phyloP scores from a whole-genome alignment of 2,888 invertebrate species.

The Epinotia ramella region DNA sequence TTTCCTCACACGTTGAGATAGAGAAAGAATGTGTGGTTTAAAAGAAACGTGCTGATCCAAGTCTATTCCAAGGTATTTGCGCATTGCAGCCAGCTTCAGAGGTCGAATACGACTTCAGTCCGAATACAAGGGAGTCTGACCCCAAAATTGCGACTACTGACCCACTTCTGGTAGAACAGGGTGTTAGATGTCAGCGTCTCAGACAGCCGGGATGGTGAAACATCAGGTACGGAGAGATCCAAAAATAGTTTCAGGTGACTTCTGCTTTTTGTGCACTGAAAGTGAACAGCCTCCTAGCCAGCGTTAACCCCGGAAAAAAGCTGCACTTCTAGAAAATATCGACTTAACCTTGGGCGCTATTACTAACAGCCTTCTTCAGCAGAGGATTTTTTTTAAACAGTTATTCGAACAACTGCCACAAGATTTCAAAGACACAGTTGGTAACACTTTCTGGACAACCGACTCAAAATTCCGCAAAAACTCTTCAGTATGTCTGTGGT shows the following conservation, averaged over 20 bases:
- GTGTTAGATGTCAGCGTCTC: conserved; percentile 1
- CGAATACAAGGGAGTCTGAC: neutral
- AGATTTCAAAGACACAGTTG: neutral
- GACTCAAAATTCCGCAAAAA: conserved; percentile 15
- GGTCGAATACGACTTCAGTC: too few species aligned
- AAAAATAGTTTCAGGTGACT: conserved; percentile 21
- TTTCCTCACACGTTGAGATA: too few species aligned
- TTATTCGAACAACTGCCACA: neutral
- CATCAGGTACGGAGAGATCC: conserved; percentile 6
- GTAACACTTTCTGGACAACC: neutral
- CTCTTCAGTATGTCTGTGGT: conserved; percentile 31
- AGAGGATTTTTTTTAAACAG: neutral
- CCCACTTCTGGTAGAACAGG: conserved; percentile 2
- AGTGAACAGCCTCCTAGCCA: conserved; percentile 19
- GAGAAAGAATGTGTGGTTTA: too few species aligned
- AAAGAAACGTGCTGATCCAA: too few species aligned
- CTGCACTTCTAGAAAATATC: neutral
- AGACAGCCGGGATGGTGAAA: conserved; percentile 21
- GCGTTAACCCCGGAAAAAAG: neutral
- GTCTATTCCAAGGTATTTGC: too few species aligned
- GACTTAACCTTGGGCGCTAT: conserved; percentile 17
- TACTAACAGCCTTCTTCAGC: conserved; percentile 6
- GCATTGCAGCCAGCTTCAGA: too few species aligned
- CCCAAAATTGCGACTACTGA: conserved; percentile 4
- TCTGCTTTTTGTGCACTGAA: conserved; percentile 23